Evolutionary conservation across 2,797 vertebrate genomes (phyloP).

Genomic region (Liasis olivaceus): DNA sequence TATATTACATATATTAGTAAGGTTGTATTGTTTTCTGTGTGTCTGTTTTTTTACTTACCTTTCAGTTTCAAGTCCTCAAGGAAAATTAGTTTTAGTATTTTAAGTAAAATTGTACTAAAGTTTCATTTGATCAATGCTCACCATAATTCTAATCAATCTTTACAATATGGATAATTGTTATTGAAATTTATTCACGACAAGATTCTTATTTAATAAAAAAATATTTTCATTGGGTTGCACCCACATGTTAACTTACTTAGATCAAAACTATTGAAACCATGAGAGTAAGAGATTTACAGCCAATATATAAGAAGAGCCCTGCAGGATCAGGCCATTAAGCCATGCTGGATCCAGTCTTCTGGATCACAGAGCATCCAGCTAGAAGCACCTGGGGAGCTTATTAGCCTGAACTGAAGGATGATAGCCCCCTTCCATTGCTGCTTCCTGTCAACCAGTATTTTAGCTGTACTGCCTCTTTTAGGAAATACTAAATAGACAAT

Average conservation of each 20-base stretch:
- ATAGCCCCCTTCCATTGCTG: neutral
- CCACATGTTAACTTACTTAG: neutral
- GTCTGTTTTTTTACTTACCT: conserved; percentile 40
- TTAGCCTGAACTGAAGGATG: neutral
- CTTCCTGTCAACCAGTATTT: neutral
- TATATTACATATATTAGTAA: neutral
- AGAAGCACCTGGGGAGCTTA: neutral
- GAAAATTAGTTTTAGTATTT: conserved; percentile 40
- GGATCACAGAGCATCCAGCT: neutral
- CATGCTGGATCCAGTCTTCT: too few species aligned
- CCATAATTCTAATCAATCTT: neutral
- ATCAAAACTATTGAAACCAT: neutral
- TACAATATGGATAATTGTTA: neutral
- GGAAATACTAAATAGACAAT: neutral
- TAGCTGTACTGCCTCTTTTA: neutral
- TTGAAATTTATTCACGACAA: neutral
- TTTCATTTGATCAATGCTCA: conserved; percentile 8
- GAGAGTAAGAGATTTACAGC: neutral
- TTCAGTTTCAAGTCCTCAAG: conserved; percentile 54
- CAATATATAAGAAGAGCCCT: neutral
- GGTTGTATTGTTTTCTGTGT: neutral
- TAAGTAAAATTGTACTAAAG: conserved; percentile 7
- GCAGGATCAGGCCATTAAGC: neutral
- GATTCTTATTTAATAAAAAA: neutral
- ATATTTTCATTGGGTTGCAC: neutral